Evolutionary conservation across 1,140 invertebrate species (phyloP).

Genomic region (Euura lappo): DNA sequence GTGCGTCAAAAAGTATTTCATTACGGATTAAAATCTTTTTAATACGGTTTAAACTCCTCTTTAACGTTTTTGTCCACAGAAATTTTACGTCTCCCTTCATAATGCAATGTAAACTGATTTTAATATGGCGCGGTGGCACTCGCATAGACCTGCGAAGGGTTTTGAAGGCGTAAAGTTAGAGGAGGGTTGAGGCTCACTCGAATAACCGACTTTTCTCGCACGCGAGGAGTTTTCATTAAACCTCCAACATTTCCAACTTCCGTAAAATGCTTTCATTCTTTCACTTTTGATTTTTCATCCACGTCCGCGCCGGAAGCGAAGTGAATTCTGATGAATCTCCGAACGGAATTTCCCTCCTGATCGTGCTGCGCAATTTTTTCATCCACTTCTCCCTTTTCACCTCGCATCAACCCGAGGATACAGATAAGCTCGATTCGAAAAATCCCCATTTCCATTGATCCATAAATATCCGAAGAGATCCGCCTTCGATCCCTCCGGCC

Average conservation of each 20-base stretch:
- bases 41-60: neutral
- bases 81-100: neutral
- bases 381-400: too few relatives aligned
- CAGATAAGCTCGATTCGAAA: too few relatives aligned
- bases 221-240: constrained; percentile 7
- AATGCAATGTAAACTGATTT: constrained; percentile 2
- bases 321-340: constrained; percentile 3
- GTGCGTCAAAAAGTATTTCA: neutral
- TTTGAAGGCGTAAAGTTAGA: too few relatives aligned
- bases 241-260: neutral
- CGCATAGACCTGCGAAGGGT: neutral
- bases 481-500: too few relatives aligned
- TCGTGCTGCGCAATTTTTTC: too few relatives aligned
- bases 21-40: neutral
- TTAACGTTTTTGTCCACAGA: neutral
- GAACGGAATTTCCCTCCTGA: neutral
- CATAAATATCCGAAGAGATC: too few relatives aligned
- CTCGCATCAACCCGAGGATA: too few relatives aligned
- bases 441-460: too few relatives aligned
- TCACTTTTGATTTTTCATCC: neutral
- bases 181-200: too few relatives aligned
- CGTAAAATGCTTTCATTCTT: constrained; percentile 5
- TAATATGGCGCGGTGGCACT: neutral
- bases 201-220: neutral
- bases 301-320: neutral